These are phyloP conservation scores for Drosophila repleta DNA, from an alignment of 1,140 invertebrate genomes.

Conservation along the genomic window DNA sequence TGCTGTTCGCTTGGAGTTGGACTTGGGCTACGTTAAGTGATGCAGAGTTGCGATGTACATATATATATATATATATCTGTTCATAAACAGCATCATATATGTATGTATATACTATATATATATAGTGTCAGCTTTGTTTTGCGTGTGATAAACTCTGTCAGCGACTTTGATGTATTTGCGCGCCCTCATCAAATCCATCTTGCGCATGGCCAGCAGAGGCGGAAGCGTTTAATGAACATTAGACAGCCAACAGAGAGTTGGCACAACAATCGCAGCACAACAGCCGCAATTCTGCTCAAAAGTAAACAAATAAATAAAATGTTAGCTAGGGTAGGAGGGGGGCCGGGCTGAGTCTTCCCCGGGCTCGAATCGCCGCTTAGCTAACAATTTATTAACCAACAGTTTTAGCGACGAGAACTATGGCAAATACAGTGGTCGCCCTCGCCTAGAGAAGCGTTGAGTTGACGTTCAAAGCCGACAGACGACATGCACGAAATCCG, in stretches of 20 bases:
- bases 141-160: constrained; percentile 28
- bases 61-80: not conserved
- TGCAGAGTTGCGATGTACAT: not conserved
- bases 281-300: constrained; percentile 36
- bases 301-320: constrained; percentile 47
- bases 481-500: constrained; percentile 72
- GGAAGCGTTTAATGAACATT: constrained; percentile 76
- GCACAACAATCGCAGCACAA: constrained; percentile 44
- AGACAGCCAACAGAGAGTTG: constrained; percentile 20
- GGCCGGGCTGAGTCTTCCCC: too few relatives aligned
- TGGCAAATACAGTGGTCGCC: constrained; percentile 32
- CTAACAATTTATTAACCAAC: constrained; percentile 72
- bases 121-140: not conserved
- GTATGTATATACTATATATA: not conserved
- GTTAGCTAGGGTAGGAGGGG: constrained; percentile 6
- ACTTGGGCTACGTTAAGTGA: too few relatives aligned
- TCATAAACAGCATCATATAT: too few relatives aligned
- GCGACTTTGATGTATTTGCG: constrained; percentile 38
- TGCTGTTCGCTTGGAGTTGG: too few relatives aligned
- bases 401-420: constrained; percentile 38
- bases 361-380: constrained; percentile 51
- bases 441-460: constrained; percentile 39
- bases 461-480: constrained; percentile 72
- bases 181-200: constrained; percentile 42
- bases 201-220: constrained; percentile 43